These are phyloP conservation scores for Uloborus plumipes DNA, from an alignment of 2,888 invertebrate species.

Conservation along the genomic window DNA sequence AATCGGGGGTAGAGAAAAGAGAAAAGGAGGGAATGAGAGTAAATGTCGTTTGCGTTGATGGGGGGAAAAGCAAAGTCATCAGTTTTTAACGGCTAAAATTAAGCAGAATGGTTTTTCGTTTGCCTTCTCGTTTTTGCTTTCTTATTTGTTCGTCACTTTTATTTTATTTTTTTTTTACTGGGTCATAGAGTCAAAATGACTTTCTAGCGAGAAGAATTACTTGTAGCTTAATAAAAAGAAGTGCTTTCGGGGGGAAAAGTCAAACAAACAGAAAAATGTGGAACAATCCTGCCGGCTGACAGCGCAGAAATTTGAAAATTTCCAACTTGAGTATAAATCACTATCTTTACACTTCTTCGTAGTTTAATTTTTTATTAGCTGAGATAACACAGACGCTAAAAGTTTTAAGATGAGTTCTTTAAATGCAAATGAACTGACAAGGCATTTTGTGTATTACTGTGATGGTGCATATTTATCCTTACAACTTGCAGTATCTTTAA, in stretches of 20 bases:
- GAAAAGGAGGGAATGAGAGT: slow-evolving; percentile 40
- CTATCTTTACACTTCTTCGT: no score
- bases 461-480: no score
- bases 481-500: no score
- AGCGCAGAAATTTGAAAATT: no score
- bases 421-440: no score
- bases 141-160: slow-evolving; percentile 5
- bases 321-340: no score
- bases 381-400: no score
- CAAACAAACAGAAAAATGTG: slow-evolving; percentile 7
- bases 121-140: slow-evolving; percentile 11
- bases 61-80: slow-evolving; percentile 59
- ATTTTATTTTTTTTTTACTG: slow-evolving; percentile 24
- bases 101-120: slow-evolving; percentile 48
- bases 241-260: background rate
- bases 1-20: slow-evolving; percentile 3
- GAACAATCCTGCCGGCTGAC: no score
- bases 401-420: no score
- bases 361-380: no score
- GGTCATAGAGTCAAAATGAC: slow-evolving; percentile 56
- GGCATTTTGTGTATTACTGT: no score
- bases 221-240: slow-evolving; percentile 52
- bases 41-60: slow-evolving; percentile 59
- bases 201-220: slow-evolving; percentile 50
- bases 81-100: slow-evolving; percentile 63